A percentile compares a stretch with the other conserved stretches of the same genome.
Conservation (phyloP, 2,113 vertebrate genomes). For the Laticauda laticaudata region DNA sequence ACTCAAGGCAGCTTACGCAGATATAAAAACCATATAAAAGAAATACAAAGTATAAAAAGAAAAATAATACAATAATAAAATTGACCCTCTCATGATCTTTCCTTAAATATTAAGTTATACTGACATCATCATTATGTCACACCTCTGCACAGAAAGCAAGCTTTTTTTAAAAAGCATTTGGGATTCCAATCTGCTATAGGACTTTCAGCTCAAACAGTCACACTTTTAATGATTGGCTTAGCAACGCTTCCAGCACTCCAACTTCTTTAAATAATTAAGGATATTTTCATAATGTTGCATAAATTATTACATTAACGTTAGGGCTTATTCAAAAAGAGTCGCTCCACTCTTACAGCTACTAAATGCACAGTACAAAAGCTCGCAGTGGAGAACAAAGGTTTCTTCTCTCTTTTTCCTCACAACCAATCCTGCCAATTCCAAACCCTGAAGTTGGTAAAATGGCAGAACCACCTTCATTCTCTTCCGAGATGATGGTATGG, state of each 20-base stretch:
- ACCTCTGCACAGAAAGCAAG: neutral
- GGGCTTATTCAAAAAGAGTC: neutral
- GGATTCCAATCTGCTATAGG: neutral
- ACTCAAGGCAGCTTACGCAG: too few species aligned
- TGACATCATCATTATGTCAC: neutral
- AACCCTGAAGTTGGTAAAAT: neutral
- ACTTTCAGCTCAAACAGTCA: neutral
- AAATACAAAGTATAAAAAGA: too few species aligned
- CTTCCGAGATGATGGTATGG: conserved; percentile 59
- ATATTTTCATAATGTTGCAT: neutral
- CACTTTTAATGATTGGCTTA: neutral
- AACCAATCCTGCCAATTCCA: neutral
- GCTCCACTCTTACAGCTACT: neutral
- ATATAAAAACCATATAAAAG: too few species aligned
- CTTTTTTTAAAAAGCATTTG: neutral
- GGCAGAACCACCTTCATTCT: conserved; percentile 75
- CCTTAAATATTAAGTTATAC: neutral
- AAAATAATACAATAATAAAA: too few species aligned
- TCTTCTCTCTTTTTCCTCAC: conserved; percentile 4
- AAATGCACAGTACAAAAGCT: neutral
- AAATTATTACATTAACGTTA: neutral
- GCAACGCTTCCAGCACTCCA: neutral
- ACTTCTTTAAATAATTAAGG: neutral
- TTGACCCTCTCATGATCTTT: neutral
- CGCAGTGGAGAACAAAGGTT: neutral